These are phyloP conservation scores for Drosophila picticornis DNA, from an alignment of 2,888 invertebrate species.

Conservation along the genomic window DNA sequence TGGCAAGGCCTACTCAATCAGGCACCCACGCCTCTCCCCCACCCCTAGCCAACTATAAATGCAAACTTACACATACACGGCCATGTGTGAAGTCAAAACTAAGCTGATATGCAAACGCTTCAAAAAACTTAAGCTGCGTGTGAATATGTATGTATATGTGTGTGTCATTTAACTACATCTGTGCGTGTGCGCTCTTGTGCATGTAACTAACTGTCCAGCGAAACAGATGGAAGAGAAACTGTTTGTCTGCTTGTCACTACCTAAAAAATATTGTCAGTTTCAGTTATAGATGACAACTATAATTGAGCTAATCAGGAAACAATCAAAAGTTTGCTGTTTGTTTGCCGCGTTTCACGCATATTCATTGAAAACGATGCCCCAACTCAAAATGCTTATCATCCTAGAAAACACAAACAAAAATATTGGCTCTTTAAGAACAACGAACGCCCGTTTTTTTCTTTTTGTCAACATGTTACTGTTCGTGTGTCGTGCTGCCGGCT, in stretches of 20 bases:
- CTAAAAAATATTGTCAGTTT: constrained; percentile 18
- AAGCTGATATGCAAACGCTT: constrained; percentile 50
- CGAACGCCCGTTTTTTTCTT: constrained; percentile 34
- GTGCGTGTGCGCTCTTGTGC: constrained; percentile 6
- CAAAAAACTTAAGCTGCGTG: constrained; percentile 50
- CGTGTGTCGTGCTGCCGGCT: constrained; percentile 53
- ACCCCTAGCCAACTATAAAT: constrained; percentile 31
- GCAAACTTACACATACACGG: constrained; percentile 33
- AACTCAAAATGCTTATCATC: background rate
- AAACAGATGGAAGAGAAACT: constrained; percentile 24
- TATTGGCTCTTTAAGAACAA: constrained; percentile 54
- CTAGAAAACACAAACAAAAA: constrained; percentile 9
- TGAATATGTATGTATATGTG: background rate
- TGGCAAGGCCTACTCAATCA: constrained; percentile 76
- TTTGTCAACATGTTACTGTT: constrained; percentile 51
- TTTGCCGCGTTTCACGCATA: constrained; percentile 9
- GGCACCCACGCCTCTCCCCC: constrained; percentile 47
- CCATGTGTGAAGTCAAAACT: constrained; percentile 37
- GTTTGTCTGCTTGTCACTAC: constrained; percentile 7
- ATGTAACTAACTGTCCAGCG: constrained; percentile 50
- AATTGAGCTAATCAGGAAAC: constrained; percentile 49
- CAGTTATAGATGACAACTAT: constrained; percentile 1
- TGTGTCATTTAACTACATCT: constrained; percentile 30
- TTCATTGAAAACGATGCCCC: background rate
- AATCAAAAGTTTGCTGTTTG: constrained; percentile 24